phyloP scores from a whole-genome alignment of 2,113 vertebrate genomes.

The Pitta sordida region DNA sequence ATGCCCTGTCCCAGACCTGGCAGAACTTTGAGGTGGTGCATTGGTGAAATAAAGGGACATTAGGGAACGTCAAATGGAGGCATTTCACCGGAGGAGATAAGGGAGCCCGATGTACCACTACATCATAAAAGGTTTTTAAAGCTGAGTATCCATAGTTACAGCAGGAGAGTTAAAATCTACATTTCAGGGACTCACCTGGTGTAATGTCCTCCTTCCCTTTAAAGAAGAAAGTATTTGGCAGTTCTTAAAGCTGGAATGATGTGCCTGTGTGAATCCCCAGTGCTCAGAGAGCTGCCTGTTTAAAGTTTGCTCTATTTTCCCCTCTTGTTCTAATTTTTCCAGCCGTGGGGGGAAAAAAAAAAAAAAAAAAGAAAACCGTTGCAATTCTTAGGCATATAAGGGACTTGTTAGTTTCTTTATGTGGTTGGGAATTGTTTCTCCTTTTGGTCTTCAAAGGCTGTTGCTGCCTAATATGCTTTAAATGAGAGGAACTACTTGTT shows the following conservation, averaged over 20 bases:
- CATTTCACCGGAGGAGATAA: not conserved
- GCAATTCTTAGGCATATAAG: conserved; percentile 36
- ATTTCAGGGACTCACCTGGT: conserved; percentile 47
- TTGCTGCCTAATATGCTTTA: conserved; percentile 11
- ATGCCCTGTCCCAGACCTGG: not conserved
- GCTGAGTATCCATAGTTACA: conserved; percentile 58
- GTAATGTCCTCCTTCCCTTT: conserved; percentile 53
- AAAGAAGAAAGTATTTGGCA: conserved; percentile 29
- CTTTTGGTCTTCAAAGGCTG: conserved; percentile 44
- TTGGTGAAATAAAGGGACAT: not conserved
- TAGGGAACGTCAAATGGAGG: not conserved
- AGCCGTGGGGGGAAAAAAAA: not conserved
- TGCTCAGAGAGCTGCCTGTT: not conserved
- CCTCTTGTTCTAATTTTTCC: conserved; percentile 40
- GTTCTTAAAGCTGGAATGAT: conserved; percentile 27
- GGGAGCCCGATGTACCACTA: not conserved
- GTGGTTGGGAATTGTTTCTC: conserved; percentile 47
- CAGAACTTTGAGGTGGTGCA: not conserved
- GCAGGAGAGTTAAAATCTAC: conserved; percentile 15
- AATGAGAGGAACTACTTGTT: not conserved
- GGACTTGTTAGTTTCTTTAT: conserved; percentile 46
- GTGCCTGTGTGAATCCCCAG: not conserved
- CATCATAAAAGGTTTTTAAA: conserved; percentile 29
- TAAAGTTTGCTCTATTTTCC: conserved; percentile 43
- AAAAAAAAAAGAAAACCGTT: not conserved